Conservation (phyloP, 1,140 invertebrate species). For the Drosophila nasuta region DNA sequence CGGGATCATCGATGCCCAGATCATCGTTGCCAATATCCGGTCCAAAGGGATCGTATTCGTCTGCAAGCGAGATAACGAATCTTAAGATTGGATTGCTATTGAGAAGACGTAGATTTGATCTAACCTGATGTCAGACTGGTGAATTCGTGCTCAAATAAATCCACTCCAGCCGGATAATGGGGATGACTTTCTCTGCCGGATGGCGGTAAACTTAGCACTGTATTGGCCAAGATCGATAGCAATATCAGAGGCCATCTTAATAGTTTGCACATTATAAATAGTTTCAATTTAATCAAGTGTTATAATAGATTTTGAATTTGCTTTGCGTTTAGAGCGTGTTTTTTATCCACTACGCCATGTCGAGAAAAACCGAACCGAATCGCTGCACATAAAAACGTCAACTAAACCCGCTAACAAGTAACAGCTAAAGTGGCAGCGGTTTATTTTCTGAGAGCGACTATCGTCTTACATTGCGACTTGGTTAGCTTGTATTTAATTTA, state of each 20-base stretch:
- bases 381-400: slow-evolving; percentile 64
- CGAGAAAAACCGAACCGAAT: slow-evolving; percentile 56
- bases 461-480: slow-evolving; percentile 16
- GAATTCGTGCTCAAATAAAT: slow-evolving; percentile 83
- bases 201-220: slow-evolving; percentile 20
- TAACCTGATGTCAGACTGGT: slow-evolving; percentile 63
- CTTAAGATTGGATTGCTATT: neutral
- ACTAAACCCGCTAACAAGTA: slow-evolving; percentile 55
- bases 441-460: slow-evolving; percentile 11
- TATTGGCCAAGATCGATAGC: slow-evolving; percentile 4
- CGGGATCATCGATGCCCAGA: slow-evolving; percentile 86
- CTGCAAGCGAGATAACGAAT: slow-evolving; percentile 19
- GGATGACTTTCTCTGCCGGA: slow-evolving; percentile 60
- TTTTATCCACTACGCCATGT: slow-evolving; percentile 23
- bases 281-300: slow-evolving; percentile 45
- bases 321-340: slow-evolving; percentile 38
- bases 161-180: slow-evolving; percentile 70
- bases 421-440: slow-evolving; percentile 1
- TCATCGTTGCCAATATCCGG: slow-evolving; percentile 71
- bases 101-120: neutral
- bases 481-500: slow-evolving; percentile 69
- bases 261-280: slow-evolving; percentile 57
- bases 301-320: slow-evolving; percentile 51
- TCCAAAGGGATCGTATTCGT: slow-evolving; percentile 68
- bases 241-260: slow-evolving; percentile 31